Conservation (phyloP, 2,113 vertebrate genomes). For the Sander lucioperca region DNA sequence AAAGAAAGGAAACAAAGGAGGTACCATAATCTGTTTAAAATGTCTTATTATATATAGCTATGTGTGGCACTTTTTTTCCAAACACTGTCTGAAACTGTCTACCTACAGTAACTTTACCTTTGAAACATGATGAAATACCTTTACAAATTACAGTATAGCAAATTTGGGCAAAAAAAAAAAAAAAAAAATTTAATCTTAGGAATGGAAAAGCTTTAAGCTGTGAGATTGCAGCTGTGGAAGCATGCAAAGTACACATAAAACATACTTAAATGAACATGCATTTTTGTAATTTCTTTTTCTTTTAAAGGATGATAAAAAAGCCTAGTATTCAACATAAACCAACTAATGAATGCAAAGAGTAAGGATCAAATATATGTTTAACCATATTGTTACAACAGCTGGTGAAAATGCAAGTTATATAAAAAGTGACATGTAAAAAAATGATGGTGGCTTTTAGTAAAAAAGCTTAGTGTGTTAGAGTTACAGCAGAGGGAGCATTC, state of each 20-base stretch:
- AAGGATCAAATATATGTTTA: slow-evolving; percentile 34
- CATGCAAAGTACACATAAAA: slow-evolving; percentile 53
- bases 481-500: slow-evolving; percentile 75
- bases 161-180: slow-evolving; percentile 45
- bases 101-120: slow-evolving; percentile 47
- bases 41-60: neutral
- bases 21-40: neutral
- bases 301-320: neutral
- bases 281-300: neutral
- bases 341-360: slow-evolving; percentile 42
- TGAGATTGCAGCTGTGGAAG: slow-evolving; percentile 34
- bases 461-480: slow-evolving; percentile 55
- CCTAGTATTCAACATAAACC: slow-evolving; percentile 31
- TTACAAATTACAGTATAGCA: slow-evolving; percentile 53
- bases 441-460: slow-evolving; percentile 28
- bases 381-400: slow-evolving; percentile 35
- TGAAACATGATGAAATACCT: slow-evolving; percentile 9
- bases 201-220: slow-evolving; percentile 4
- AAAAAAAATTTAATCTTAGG: slow-evolving; percentile 25
- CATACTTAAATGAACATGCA: slow-evolving; percentile 63
- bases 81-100: slow-evolving; percentile 28
- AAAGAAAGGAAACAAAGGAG: neutral
- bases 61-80: slow-evolving; percentile 11
- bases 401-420: slow-evolving; percentile 44
- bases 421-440: slow-evolving; percentile 28